Percentiles rank a stretch among this genome's conserved stretches.
Conservation (phyloP, 2,797 vertebrate species). For the Alca torda region DNA sequence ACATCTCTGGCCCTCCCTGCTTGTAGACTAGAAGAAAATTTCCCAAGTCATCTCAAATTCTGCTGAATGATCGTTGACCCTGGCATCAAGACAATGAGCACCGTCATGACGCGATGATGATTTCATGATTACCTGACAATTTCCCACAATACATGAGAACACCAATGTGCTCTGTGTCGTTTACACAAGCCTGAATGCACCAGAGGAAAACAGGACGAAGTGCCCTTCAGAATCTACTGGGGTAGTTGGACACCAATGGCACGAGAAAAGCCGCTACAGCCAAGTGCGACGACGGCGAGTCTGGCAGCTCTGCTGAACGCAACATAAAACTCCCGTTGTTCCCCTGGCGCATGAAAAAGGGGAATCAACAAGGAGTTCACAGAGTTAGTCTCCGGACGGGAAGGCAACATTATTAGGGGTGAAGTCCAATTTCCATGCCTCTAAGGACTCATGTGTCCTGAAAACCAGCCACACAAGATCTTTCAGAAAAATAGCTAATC, state of each 20-base stretch:
- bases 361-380: background rate
- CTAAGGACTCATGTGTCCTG: background rate
- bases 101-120: background rate
- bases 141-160: background rate
- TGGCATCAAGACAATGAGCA: background rate
- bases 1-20: background rate
- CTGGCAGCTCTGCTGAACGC: background rate
- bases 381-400: background rate
- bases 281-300: background rate
- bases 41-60: background rate
- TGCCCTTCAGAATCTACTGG: background rate
- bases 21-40: background rate
- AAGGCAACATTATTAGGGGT: background rate
- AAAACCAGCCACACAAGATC: background rate
- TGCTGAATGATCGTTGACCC: background rate
- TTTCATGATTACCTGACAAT: background rate
- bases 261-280: background rate
- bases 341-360: background rate
- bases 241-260: background rate
- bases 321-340: background rate
- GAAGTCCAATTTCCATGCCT: background rate
- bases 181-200: background rate
- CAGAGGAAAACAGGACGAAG: background rate
- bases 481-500: background rate
- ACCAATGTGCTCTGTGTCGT: background rate